phyloP scores from a whole-genome alignment of 1,140 invertebrate species.

The Patella vulgata region DNA sequence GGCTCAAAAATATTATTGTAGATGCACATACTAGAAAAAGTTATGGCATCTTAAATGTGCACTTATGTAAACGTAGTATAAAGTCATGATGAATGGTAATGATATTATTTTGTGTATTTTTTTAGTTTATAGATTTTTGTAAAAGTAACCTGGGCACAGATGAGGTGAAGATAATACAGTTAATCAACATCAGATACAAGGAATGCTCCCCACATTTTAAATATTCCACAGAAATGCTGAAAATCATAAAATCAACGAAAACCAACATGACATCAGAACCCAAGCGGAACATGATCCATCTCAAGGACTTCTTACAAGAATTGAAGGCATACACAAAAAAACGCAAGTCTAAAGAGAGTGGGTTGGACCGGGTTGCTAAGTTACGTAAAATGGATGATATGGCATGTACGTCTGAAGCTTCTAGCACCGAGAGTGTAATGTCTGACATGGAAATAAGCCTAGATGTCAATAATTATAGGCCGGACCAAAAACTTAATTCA shows the following conservation, averaged over 20 bases:
- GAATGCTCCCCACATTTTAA: constrained; percentile 35
- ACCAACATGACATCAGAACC: constrained; percentile 41
- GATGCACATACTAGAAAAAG: no score
- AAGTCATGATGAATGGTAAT: no score
- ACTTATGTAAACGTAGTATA: no score
- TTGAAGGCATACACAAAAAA: constrained; percentile 34
- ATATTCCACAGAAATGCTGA: constrained; percentile 34
- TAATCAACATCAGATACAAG: constrained; percentile 44
- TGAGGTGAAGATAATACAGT: constrained; percentile 31
- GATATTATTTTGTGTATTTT: no score
- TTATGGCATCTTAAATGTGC: no score
- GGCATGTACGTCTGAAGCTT: constrained; percentile 1
- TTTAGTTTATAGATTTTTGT: constrained; percentile 50
- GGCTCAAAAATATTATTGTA: no score
- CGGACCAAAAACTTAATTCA: no score
- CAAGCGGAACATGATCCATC: constrained; percentile 43
- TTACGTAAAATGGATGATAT: background rate
- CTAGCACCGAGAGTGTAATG: background rate
- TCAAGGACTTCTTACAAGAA: constrained; percentile 47
- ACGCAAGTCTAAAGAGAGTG: background rate
- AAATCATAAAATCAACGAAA: constrained; percentile 27
- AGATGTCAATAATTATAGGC: no score
- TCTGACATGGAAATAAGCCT: no score
- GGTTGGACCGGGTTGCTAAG: background rate
- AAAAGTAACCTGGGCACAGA: constrained; percentile 30